These are phyloP conservation scores for Metallyticus violacea DNA, from an alignment of 2,888 invertebrate species.

Conservation along the genomic window DNA sequence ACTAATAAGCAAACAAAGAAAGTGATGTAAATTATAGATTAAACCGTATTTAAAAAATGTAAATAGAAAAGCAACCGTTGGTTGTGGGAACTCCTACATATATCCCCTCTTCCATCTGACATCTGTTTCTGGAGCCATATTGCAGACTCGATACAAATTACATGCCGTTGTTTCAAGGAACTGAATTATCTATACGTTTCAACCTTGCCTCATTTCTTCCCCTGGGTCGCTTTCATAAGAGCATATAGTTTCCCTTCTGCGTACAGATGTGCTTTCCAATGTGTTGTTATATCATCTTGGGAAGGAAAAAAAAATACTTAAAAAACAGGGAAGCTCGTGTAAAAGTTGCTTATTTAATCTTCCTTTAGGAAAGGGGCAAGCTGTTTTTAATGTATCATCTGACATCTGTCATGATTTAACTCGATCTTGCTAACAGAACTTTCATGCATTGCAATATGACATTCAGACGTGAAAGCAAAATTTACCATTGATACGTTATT, in stretches of 20 bases:
- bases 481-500: too few species aligned
- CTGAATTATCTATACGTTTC: background rate
- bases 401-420: too few species aligned
- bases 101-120: background rate
- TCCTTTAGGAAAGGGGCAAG: too few species aligned
- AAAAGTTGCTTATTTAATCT: background rate
- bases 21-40: background rate
- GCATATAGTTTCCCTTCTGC: background rate
- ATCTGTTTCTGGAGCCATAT: background rate
- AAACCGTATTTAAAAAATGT: background rate
- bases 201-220: background rate
- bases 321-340: background rate
- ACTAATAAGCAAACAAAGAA: background rate
- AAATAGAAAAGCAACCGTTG: background rate
- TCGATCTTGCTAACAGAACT: too few species aligned
- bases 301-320: background rate
- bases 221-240: too few species aligned
- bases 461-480: too few species aligned
- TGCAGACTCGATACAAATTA: background rate
- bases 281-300: background rate
- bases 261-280: background rate
- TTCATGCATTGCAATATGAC: too few species aligned
- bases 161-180: background rate
- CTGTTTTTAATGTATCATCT: too few species aligned
- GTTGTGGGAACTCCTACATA: background rate